These are phyloP conservation scores for Capreolus pygargus DNA, from an alignment of 2,113 vertebrate species.

Conservation along the genomic window DNA sequence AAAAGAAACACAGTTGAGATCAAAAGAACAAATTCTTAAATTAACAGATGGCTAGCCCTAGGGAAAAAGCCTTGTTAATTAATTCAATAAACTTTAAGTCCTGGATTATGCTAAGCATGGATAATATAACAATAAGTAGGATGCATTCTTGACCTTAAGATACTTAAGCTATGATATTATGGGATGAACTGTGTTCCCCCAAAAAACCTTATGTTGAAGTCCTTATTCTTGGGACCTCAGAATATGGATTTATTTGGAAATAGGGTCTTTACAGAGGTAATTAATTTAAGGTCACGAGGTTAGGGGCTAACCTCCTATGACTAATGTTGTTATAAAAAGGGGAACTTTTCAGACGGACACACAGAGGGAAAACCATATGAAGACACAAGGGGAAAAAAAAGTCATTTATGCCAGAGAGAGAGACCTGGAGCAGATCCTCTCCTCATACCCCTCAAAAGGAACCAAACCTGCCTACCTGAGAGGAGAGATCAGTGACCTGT, in stretches of 20 bases:
- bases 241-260: constrained; percentile 8
- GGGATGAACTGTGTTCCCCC: not conserved
- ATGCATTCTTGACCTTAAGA: not conserved
- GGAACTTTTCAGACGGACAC: not conserved
- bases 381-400: not conserved
- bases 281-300: not conserved
- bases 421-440: not conserved
- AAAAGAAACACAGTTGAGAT: not conserved
- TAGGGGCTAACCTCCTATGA: not conserved
- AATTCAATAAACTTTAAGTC: not conserved
- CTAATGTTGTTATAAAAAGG: not conserved
- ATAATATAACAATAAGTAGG: not conserved
- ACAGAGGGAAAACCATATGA: not conserved
- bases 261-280: not conserved
- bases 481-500: not conserved
- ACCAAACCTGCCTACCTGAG: not conserved
- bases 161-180: not conserved
- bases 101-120: not conserved
- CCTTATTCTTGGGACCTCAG: not conserved
- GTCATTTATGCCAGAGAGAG: not conserved
- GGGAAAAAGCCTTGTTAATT: not conserved
- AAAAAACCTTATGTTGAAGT: not conserved
- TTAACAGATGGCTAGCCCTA: not conserved
- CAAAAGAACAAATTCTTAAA: not conserved
- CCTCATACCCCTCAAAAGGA: not conserved